These are phyloP conservation scores for Heliconius eleuchia DNA, from an alignment of 1,140 invertebrate genomes.

Conservation along the genomic window DNA sequence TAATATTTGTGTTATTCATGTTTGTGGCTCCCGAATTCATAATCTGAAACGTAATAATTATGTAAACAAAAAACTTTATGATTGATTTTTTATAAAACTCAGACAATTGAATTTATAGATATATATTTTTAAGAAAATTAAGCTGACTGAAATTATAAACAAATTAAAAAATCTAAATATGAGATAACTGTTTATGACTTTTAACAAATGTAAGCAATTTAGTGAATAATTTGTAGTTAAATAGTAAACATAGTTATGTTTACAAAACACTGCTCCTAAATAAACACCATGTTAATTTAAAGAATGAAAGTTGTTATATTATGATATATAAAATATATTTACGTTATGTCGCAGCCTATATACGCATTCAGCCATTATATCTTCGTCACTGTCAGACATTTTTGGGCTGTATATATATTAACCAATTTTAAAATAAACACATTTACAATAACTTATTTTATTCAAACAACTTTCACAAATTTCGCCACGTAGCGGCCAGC, in stretches of 20 bases:
- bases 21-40: conserved; percentile 41
- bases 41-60: conserved; percentile 32
- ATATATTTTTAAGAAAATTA: too few relatives aligned
- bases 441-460: not conserved
- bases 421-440: not conserved
- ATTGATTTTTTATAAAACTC: not conserved
- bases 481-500: conserved; percentile 11
- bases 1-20: conserved; percentile 35
- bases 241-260: too few relatives aligned
- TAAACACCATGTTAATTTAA: not conserved
- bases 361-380: conserved; percentile 42
- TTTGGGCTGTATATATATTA: not conserved
- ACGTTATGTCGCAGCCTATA: conserved; percentile 42
- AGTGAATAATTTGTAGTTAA: too few relatives aligned
- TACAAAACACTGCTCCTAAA: too few relatives aligned
- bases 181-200: not conserved
- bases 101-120: too few relatives aligned
- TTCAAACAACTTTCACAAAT: conserved; percentile 1
- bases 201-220: not conserved
- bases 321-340: conserved; percentile 18
- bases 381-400: conserved; percentile 50
- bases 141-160: not conserved
- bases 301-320: not conserved
- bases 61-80: not conserved
- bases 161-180: not conserved